A percentile compares a stretch with the other conserved stretches of the same genome.
Conservation (phyloP, 2,113 vertebrate genomes). For the Trichechus manatus region DNA sequence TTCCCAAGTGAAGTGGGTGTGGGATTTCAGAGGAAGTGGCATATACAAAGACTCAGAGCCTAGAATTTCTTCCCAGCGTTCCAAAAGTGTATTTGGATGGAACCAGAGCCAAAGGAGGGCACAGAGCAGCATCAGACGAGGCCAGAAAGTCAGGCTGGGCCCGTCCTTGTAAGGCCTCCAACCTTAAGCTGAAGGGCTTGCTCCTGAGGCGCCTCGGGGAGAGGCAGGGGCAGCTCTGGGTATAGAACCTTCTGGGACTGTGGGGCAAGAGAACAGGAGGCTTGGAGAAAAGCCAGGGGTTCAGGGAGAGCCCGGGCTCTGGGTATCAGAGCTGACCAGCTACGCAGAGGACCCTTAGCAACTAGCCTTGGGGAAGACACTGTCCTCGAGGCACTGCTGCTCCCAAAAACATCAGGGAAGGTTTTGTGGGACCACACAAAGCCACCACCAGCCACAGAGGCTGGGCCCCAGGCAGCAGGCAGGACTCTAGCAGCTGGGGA, state of each 20-base stretch:
- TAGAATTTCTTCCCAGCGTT: neutral
- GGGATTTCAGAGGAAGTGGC: neutral
- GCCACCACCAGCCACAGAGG: neutral
- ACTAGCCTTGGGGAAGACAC: neutral
- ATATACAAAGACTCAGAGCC: neutral
- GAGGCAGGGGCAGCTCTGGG: neutral
- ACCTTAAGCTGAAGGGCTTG: neutral
- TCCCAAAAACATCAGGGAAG: neutral
- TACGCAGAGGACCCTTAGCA: neutral
- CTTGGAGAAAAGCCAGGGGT: neutral
- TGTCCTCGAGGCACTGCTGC: neutral
- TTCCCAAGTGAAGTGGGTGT: accelerated
- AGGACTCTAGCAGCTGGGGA: neutral
- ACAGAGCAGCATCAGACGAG: neutral
- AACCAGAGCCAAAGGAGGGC: neutral
- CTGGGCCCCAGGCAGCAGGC: neutral
- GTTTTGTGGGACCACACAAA: neutral
- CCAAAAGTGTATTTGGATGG: slow-evolving; percentile 55
- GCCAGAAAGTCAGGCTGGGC: neutral
- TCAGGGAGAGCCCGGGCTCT: neutral
- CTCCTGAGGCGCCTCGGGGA: neutral
- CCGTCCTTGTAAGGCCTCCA: neutral
- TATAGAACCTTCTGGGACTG: neutral
- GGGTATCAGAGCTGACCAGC: neutral
- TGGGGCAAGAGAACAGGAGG: neutral